Evolutionary conservation across 1,140 invertebrate genomes (phyloP).

Genomic region (Gonioctena quinquepunctata): DNA sequence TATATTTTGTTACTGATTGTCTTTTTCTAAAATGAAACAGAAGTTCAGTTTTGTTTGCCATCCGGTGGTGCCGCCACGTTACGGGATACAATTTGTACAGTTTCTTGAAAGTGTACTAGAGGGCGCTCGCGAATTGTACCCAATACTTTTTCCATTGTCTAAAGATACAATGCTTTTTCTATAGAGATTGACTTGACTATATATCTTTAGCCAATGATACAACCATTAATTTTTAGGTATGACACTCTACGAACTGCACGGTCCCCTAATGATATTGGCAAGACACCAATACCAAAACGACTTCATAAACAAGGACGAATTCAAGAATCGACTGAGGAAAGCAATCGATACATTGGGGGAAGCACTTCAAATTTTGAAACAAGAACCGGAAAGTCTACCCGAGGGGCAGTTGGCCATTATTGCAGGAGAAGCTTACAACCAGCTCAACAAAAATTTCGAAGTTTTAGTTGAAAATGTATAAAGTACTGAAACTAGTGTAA

Average conservation of each 20-base stretch:
- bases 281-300: slow-evolving; percentile 66
- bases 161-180: too few relatives aligned
- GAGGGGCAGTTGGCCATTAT: slow-evolving; percentile 71
- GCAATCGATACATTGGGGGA: slow-evolving; percentile 64
- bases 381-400: slow-evolving; percentile 69
- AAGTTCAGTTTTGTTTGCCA: too few relatives aligned
- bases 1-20: too few relatives aligned
- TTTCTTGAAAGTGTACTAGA: too few relatives aligned
- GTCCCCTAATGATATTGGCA: slow-evolving; percentile 71
- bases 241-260: slow-evolving; percentile 78
- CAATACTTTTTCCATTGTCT: neutral
- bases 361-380: slow-evolving; percentile 65
- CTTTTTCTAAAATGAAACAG: too few relatives aligned
- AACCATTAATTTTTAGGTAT: slow-evolving; percentile 65
- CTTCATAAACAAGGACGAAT: slow-evolving; percentile 62
- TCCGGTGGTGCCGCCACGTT: too few relatives aligned
- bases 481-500: too few relatives aligned
- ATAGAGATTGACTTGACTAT: too few relatives aligned
- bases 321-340: slow-evolving; percentile 68
- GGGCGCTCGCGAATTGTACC: too few relatives aligned
- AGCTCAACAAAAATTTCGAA: slow-evolving; percentile 68
- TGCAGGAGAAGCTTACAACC: slow-evolving; percentile 64
- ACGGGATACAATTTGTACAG: too few relatives aligned
- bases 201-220: too few relatives aligned
- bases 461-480: slow-evolving; percentile 50